Evolutionary conservation across 2,797 vertebrate genomes (phyloP).

Genomic region (Notoglanidium macrostoma): DNA sequence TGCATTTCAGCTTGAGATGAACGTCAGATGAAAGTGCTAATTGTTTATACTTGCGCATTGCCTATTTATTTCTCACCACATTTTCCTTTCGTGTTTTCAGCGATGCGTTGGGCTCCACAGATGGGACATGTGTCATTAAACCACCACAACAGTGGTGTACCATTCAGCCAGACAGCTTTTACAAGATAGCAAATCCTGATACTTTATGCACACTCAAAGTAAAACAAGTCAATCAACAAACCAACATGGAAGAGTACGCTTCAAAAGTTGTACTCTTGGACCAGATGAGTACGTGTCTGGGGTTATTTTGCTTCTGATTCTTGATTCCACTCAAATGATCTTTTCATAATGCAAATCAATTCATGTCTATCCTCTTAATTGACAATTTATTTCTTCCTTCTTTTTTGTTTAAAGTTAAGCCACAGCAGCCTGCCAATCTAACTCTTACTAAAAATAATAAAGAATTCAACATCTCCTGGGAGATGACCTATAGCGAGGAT

Average conservation of each 20-base stretch:
- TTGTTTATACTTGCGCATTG: neutral
- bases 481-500: slow-evolving; percentile 36
- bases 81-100: slow-evolving; percentile 51
- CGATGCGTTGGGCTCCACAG: fast-evolving
- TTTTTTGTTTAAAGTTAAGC: slow-evolving; percentile 67
- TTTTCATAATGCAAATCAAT: neutral
- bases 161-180: slow-evolving; percentile 13
- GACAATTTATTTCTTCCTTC: neutral
- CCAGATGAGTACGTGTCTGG: slow-evolving; percentile 44
- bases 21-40: neutral
- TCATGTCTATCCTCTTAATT: neutral
- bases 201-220: slow-evolving; percentile 56
- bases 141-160: slow-evolving; percentile 66
- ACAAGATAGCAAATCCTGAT: fast-evolving
- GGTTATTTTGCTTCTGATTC: neutral
- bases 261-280: neutral
- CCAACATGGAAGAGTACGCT: neutral
- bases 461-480: slow-evolving; percentile 71
- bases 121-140: slow-evolving; percentile 61
- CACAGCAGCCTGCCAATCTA: slow-evolving; percentile 60
- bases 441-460: slow-evolving; percentile 24
- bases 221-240: neutral
- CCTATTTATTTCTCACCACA: neutral
- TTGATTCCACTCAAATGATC: neutral
- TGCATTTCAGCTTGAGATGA: neutral